Conservation (phyloP, 2,113 vertebrate species). For the Camarhynchus parvulus region DNA sequence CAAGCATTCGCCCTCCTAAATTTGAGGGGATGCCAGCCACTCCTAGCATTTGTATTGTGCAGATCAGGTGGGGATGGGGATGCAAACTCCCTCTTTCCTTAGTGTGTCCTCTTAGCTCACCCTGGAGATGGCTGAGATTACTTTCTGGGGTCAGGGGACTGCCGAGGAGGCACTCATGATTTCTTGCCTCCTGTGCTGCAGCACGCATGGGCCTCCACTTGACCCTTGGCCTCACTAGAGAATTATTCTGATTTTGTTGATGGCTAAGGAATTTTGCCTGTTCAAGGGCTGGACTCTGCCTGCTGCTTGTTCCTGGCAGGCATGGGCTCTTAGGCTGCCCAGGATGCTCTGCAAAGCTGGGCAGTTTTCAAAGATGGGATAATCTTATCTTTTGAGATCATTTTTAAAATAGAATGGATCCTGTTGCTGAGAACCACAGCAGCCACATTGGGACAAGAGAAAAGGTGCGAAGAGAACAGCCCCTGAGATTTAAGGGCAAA, state of each 20-base stretch:
- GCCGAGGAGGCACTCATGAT: accelerated
- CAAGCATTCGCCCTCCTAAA: not conserved
- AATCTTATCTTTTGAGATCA: not conserved
- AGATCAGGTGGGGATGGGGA: not conserved
- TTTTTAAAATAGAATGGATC: not conserved
- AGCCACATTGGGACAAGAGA: not conserved
- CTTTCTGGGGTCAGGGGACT: not conserved
- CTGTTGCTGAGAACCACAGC: not conserved
- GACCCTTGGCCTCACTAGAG: accelerated
- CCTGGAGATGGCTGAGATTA: not conserved
- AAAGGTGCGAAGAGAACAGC: not conserved
- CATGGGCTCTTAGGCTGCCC: not conserved
- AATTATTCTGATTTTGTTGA: not conserved
- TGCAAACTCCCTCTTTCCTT: not conserved
- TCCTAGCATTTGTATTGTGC: accelerated
- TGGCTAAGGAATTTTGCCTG: not conserved
- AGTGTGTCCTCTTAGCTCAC: not conserved
- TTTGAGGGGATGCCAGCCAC: not conserved
- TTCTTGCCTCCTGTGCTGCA: not conserved
- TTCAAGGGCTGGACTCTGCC: not conserved
- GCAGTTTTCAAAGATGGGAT: not conserved
- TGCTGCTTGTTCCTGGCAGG: accelerated
- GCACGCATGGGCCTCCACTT: not conserved
- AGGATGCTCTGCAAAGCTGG: not conserved
- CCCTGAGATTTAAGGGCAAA: not conserved